A percentile compares a stretch with the other conserved stretches of the same genome.
These are phyloP conservation scores for Trichechus manatus DNA, from an alignment of 2,113 vertebrate genomes.

Conservation along the genomic window DNA sequence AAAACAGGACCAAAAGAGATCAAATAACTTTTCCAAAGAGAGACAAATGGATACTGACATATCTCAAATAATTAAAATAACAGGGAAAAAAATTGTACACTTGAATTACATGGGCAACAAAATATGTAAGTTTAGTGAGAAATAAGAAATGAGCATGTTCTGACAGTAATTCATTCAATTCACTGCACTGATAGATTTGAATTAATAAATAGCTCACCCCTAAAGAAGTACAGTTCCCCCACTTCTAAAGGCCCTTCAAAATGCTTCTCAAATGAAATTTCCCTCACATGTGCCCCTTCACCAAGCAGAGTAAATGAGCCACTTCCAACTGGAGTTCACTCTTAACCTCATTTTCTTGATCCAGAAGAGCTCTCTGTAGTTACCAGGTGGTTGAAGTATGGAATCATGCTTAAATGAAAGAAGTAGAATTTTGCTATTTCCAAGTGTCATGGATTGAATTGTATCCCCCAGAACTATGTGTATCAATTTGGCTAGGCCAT, in stretches of 20 bases:
- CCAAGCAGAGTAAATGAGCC: background rate
- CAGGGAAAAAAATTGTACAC: background rate
- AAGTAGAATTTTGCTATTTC: background rate
- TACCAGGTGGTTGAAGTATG: background rate
- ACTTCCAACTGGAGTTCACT: background rate
- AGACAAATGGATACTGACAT: background rate
- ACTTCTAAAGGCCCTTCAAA: background rate
- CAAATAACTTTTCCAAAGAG: background rate
- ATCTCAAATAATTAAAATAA: background rate
- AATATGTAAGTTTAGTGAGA: background rate
- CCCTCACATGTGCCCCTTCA: background rate
- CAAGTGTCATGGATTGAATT: background rate
- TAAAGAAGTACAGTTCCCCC: background rate
- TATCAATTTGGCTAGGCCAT: too few relatives aligned
- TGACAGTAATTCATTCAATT: background rate
- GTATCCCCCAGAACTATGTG: too few relatives aligned
- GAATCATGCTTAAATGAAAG: background rate
- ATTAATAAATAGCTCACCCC: background rate
- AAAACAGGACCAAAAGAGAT: background rate
- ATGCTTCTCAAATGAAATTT: background rate
- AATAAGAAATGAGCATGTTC: background rate
- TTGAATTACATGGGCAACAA: background rate
- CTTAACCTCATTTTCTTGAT: background rate
- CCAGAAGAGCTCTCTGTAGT: background rate
- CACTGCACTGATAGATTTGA: background rate